phyloP scores from a whole-genome alignment of 1,140 invertebrate species.

The Chironomus striatipennis region DNA sequence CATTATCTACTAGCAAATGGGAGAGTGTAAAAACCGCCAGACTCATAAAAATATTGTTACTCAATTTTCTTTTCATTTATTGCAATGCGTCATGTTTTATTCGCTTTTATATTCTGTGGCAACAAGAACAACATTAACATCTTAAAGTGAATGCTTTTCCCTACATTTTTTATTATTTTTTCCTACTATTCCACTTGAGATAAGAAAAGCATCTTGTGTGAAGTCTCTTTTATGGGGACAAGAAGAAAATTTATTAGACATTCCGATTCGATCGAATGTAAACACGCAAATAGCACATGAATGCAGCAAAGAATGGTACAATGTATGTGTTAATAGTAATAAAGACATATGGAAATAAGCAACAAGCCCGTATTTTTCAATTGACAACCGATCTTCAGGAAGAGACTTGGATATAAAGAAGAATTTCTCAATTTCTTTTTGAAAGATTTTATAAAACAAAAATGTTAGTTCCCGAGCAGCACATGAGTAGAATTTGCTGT shows the following conservation, averaged over 20 bases:
- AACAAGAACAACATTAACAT: not conserved
- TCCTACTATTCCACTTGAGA: not conserved
- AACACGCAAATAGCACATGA: not conserved
- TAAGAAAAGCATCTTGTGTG: slow-evolving; percentile 1
- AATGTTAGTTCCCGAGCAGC: too few species aligned
- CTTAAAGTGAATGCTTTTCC: not conserved
- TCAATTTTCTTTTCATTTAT: not conserved
- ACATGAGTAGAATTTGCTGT: too few species aligned
- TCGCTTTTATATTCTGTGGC: not conserved
- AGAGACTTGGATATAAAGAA: not conserved
- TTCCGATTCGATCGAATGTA: slow-evolving; percentile 7
- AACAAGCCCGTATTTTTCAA: not conserved
- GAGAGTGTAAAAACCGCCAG: not conserved
- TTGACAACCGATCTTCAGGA: not conserved
- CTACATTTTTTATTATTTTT: not conserved
- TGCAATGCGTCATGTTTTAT: not conserved
- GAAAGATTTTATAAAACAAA: too few species aligned
- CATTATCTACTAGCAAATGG: not conserved
- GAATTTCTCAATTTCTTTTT: not conserved
- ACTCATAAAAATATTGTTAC: not conserved
- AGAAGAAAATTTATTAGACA: not conserved
- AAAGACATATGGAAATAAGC: not conserved
- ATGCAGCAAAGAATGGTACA: not conserved
- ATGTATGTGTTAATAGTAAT: slow-evolving; percentile 14
- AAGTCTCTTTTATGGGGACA: not conserved